phyloP scores from a whole-genome alignment of 1,140 invertebrate genomes.

The Calephelis nemesis region DNA sequence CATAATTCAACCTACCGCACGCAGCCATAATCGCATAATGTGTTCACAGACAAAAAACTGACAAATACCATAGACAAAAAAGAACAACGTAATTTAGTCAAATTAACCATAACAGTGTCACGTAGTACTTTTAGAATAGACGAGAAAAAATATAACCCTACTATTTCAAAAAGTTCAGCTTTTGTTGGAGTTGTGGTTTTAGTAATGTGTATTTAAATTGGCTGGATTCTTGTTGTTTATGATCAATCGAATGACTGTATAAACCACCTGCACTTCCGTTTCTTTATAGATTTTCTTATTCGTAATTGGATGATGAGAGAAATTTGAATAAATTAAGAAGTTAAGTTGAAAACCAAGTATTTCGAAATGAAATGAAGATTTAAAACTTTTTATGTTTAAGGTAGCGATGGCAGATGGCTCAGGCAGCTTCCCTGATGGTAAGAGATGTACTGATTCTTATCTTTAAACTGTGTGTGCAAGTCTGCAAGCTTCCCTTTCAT shows the following conservation, averaged over 20 bases:
- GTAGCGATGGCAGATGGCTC: too few relatives aligned
- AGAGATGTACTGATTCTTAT: too few relatives aligned
- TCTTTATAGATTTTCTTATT: constrained; percentile 39
- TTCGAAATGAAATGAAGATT: too few relatives aligned
- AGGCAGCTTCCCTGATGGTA: too few relatives aligned
- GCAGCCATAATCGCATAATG: constrained; percentile 49
- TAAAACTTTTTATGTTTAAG: too few relatives aligned
- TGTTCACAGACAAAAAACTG: constrained; percentile 40
- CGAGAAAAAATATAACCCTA: constrained; percentile 38
- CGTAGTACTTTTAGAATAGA: constrained; percentile 54
- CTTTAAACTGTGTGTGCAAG: too few relatives aligned
- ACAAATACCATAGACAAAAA: constrained; percentile 43
- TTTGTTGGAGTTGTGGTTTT: not conserved
- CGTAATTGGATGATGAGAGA: constrained; percentile 43
- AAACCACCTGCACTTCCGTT: constrained; percentile 53
- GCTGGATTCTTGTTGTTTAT: constrained; percentile 24
- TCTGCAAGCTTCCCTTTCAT: too few relatives aligned
- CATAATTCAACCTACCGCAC: constrained; percentile 53
- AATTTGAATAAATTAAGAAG: constrained; percentile 39
- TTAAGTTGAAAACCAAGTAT: not conserved
- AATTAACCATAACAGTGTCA: constrained; percentile 63
- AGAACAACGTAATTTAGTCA: constrained; percentile 53
- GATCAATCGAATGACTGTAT: constrained; percentile 43
- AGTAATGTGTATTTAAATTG: not conserved
- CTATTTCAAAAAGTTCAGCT: constrained; percentile 29